Evolutionary conservation across 2,797 vertebrate species (phyloP).

Genomic region (Periophthalmus magnuspinnatus): DNA sequence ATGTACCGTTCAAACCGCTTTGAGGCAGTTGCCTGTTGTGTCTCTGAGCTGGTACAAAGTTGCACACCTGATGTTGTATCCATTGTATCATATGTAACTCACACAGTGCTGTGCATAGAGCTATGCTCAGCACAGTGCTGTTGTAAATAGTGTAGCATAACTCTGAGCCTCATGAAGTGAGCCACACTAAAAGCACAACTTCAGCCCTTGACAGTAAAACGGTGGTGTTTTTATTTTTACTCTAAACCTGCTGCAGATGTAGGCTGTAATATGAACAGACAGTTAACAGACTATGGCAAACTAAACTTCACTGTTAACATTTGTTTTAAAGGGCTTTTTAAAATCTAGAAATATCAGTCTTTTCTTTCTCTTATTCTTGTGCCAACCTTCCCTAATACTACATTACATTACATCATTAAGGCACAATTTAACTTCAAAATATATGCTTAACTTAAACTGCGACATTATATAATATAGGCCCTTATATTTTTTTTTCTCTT

Average conservation of each 20-base stretch:
- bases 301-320: neutral
- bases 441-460: neutral
- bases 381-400: neutral
- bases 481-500: neutral
- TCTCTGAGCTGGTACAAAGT: constrained; percentile 37
- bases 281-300: neutral
- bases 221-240: neutral
- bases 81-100: constrained; percentile 53
- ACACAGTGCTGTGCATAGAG: constrained; percentile 51
- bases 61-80: constrained; percentile 35
- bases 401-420: neutral
- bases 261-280: neutral
- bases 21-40: constrained; percentile 32
- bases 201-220: constrained; percentile 13
- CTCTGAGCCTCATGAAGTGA: constrained; percentile 41
- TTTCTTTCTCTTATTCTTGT: neutral
- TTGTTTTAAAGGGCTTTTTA: neutral
- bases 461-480: neutral
- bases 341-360: neutral
- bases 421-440: neutral
- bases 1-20: constrained; percentile 50
- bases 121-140: constrained; percentile 66
- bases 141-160: constrained; percentile 67
- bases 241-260: neutral
- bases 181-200: constrained; percentile 67